Evolutionary conservation across 2,113 vertebrate genomes (phyloP), one percentile per base, ranked within the genome.

Genomic region (Desmodus rotundus): DNA sequence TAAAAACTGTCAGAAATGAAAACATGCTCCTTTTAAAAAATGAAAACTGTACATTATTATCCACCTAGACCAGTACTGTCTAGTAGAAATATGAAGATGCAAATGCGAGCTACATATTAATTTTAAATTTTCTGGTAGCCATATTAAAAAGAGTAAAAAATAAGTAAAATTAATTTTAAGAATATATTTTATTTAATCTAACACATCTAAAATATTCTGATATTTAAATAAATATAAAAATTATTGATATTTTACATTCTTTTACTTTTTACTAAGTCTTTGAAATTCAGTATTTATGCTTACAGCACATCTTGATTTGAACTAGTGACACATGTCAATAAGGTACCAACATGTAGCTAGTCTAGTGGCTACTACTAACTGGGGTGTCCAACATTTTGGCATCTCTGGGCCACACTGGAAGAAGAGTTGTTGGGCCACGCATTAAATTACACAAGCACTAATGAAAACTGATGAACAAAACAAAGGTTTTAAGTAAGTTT

Each of bases 101-200:
- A 89, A 84, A 68, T 95, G 15, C 47, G 54, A 93, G 14, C 41
- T 19, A 70, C 13, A 73, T 54, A 61, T 31, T 58, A 54, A 89
- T 94, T 92, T 88, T 15, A 94, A 90, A 52, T 47, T 85, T 89
- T 88, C 63, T 93, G 43, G 38, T 91, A 85, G 15, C 24, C 8
- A 70, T 19, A 87, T 93, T 87, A 54, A 74, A 95, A 87, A 70
- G 16, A 73, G 45, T 45, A 74, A 58, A 89, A 54, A 33, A 31
- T 88, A 24, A 33, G 36, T 88, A 24, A 92, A 95, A 83, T 90
- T 92, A 91, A 95, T 88, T 90, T 91, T 81, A 65, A 89, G 31
- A 95, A 54, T 80, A n/a, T 89, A 28, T 83, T 89, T 96, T 93
- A 92, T 80, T 81, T 97, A 83, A 50, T 38, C 33, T 77, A 73